These are phyloP conservation scores for Xenopus tropicalis DNA, from an alignment of 2,113 vertebrate species.

Conservation along the genomic window DNA sequence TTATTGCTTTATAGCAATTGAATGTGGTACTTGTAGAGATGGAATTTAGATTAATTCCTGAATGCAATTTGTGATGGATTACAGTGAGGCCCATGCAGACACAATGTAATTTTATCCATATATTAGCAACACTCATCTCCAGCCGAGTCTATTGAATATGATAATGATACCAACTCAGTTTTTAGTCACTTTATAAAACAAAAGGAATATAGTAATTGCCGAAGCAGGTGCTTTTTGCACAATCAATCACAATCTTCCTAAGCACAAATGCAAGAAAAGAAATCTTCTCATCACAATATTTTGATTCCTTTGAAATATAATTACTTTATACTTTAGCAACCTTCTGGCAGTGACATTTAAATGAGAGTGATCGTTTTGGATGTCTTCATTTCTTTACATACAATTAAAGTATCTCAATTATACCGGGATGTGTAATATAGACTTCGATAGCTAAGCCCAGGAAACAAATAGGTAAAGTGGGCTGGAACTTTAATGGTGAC, in stretches of 20 bases:
- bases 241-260: slow-evolving; percentile 17
- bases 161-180: slow-evolving; percentile 13
- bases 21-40: background rate
- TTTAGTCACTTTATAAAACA: slow-evolving; percentile 33
- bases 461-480: no score
- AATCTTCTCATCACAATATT: slow-evolving; percentile 35
- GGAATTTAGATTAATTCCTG: background rate
- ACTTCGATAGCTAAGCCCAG: background rate
- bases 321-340: slow-evolving; percentile 3
- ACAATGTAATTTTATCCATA: background rate
- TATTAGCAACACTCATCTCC: background rate
- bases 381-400: slow-evolving; percentile 11
- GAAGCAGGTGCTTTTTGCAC: background rate
- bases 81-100: background rate
- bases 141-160: background rate
- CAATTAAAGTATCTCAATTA: background rate
- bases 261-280: slow-evolving; percentile 4
- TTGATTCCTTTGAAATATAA: slow-evolving; percentile 22
- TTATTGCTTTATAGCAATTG: background rate
- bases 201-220: slow-evolving; percentile 26
- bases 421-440: background rate
- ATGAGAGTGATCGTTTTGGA: slow-evolving; percentile 2
- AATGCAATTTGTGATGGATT: slow-evolving; percentile 1
- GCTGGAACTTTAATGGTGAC: no score
- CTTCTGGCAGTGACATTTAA: slow-evolving; percentile 16